Conservation (phyloP, 1,140 invertebrate species). For the Drosophila pseudoobscura region DNA sequence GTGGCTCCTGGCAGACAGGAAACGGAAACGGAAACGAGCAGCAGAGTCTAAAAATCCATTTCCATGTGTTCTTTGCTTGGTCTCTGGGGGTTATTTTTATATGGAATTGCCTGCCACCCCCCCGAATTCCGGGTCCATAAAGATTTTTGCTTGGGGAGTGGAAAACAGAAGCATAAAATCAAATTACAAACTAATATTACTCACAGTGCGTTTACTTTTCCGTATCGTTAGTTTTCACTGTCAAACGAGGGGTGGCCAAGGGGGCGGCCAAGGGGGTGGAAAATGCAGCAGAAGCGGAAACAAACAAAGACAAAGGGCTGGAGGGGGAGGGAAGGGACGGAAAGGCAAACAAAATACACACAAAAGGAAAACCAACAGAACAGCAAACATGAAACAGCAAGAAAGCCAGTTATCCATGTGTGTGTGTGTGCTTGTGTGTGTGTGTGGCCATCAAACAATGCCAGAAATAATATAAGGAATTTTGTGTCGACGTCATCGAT, state of each 20-base stretch:
- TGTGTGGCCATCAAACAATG: slow-evolving; percentile 52
- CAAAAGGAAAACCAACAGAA: slow-evolving; percentile 21
- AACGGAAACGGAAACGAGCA: slow-evolving; percentile 30
- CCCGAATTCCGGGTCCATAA: no score
- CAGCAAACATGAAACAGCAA: slow-evolving; percentile 40
- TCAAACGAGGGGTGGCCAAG: slow-evolving; percentile 19
- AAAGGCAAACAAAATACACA: slow-evolving; percentile 24
- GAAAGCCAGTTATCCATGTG: slow-evolving; percentile 18
- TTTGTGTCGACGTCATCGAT: slow-evolving; percentile 77
- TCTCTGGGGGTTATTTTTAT: background rate
- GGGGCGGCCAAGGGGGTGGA: background rate
- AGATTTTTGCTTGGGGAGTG: slow-evolving; percentile 1
- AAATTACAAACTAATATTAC: slow-evolving; percentile 82
- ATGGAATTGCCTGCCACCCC: slow-evolving; percentile 50
- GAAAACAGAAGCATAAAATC: slow-evolving; percentile 70
- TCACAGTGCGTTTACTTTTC: slow-evolving; percentile 81
- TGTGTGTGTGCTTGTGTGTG: slow-evolving; percentile 5
- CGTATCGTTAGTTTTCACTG: slow-evolving; percentile 81
- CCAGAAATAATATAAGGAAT: slow-evolving; percentile 61
- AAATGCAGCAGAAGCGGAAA: slow-evolving; percentile 68
- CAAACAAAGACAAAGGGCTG: slow-evolving; percentile 58
- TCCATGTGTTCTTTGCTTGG: background rate
- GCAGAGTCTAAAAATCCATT: slow-evolving; percentile 24
- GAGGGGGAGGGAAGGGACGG: background rate
- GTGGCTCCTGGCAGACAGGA: no score